These are phyloP conservation scores for Globodera rostochiensis DNA, from an alignment of 1,140 invertebrate genomes.

Conservation along the genomic window DNA sequence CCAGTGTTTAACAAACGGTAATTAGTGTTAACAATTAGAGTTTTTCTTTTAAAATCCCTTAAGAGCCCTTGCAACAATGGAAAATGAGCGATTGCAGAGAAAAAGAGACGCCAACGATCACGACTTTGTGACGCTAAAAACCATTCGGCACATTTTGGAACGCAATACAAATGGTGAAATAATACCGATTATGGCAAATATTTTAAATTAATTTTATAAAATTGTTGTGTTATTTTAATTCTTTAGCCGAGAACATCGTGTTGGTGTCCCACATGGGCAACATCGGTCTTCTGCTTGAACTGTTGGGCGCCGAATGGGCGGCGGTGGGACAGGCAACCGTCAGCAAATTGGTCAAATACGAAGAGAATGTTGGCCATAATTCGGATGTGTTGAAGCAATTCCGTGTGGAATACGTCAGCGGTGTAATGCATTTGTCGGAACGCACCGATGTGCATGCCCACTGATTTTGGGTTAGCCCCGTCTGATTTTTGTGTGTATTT, in stretches of 20 bases:
- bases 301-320: background rate
- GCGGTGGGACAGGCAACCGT: background rate
- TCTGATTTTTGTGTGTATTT: no score
- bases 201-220: background rate
- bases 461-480: background rate
- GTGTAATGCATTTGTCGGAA: background rate
- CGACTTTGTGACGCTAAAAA: background rate
- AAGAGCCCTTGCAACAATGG: background rate
- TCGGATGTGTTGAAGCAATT: background rate
- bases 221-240: no score
- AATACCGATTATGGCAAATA: background rate
- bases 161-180: background rate
- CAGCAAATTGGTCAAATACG: background rate
- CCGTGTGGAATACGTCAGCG: background rate
- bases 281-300: background rate
- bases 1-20: background rate
- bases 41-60: background rate
- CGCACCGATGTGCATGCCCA: background rate
- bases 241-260: background rate
- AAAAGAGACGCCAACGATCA: background rate
- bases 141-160: background rate
- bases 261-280: background rate
- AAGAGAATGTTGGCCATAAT: background rate
- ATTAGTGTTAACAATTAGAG: background rate
- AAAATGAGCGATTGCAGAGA: background rate